phyloP scores from a whole-genome alignment of 2,888 invertebrate species.

The Dione vanillae region DNA sequence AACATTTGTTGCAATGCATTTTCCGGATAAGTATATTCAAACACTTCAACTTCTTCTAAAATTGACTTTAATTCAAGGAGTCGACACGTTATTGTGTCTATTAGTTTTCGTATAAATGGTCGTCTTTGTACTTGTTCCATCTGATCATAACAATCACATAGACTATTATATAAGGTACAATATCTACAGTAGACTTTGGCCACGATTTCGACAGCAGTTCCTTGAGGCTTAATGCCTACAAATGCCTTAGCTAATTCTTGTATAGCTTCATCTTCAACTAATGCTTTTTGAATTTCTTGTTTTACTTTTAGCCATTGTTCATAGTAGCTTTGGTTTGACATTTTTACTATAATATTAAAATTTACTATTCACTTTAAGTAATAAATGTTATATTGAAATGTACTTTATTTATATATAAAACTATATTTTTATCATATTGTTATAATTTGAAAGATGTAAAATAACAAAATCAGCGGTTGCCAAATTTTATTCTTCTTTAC shows the following conservation, averaged over 20 bases:
- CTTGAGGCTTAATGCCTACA: conserved; percentile 75
- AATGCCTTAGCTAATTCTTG: conserved; percentile 62
- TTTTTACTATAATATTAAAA: conserved; percentile 47
- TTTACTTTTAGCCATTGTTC: conserved; percentile 70
- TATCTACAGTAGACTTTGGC: conserved; percentile 81
- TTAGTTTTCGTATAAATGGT: conserved; percentile 80
- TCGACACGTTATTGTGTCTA: conserved; percentile 84
- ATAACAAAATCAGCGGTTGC: background rate
- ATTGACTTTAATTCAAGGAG: conserved; percentile 84
- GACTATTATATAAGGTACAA: conserved; percentile 79
- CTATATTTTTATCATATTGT: background rate
- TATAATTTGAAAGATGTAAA: background rate
- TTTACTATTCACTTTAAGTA: background rate
- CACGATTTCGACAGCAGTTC: conserved; percentile 76
- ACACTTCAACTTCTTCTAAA: conserved; percentile 82
- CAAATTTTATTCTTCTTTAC: conserved; percentile 10
- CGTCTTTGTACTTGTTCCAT: conserved; percentile 86
- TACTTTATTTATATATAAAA: background rate
- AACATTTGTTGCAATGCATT: conserved; percentile 88
- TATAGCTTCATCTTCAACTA: conserved; percentile 66
- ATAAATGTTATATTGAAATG: no score
- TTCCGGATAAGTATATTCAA: conserved; percentile 89
- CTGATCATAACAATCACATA: conserved; percentile 86
- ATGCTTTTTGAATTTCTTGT: conserved; percentile 56
- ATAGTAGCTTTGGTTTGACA: conserved; percentile 72